phyloP scores from a whole-genome alignment of 2,113 vertebrate species.

The Archocentrus centrarchus region DNA sequence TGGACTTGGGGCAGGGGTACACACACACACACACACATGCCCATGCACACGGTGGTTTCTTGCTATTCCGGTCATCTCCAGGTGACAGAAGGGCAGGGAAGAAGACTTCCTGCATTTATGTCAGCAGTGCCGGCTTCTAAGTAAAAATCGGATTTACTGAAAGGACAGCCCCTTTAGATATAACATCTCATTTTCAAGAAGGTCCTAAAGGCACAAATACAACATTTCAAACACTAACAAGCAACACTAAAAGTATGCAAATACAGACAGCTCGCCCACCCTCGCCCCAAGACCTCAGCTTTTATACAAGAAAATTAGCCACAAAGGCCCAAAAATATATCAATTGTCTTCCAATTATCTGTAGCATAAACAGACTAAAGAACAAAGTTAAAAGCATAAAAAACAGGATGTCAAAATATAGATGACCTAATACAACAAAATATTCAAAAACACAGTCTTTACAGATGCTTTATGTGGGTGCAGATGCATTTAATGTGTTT shows the following conservation, averaged over 20 bases:
- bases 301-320: not conserved
- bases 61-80: not conserved
- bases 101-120: not conserved
- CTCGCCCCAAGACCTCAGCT: accelerated
- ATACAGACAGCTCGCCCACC: not conserved
- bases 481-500: not conserved
- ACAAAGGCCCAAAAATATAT: not conserved
- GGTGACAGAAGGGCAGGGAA: not conserved
- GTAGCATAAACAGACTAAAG: not conserved
- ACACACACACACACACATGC: not conserved
- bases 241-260: not conserved
- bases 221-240: no score
- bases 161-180: not conserved
- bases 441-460: not conserved
- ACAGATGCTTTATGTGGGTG: not conserved
- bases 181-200: not conserved
- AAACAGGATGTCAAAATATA: not conserved
- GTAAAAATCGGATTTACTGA: not conserved
- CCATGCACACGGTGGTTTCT: not conserved
- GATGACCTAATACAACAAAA: not conserved
- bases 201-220: not conserved
- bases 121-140: not conserved
- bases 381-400: not conserved
- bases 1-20: no score
- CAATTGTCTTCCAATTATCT: not conserved